These are phyloP conservation scores for Brachionus rubens DNA, from an alignment of 1,140 invertebrate genomes.

Conservation along the genomic window DNA sequence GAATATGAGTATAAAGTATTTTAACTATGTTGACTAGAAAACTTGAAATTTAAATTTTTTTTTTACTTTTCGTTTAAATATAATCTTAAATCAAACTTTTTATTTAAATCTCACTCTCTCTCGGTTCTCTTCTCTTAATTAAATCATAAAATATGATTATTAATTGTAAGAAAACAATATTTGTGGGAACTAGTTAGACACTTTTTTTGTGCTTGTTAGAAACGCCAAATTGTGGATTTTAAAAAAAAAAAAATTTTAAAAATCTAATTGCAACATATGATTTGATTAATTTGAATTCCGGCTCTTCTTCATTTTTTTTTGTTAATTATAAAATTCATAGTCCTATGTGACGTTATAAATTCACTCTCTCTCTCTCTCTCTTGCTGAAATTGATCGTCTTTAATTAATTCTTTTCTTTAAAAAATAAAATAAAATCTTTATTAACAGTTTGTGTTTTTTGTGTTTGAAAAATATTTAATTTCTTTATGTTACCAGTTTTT, in stretches of 20 bases:
- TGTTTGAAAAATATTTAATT: too few species aligned
- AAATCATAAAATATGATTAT: conserved; percentile 45
- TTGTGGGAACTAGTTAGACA: conserved; percentile 22
- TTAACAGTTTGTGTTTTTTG: too few species aligned
- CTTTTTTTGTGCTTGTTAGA: conserved; percentile 5
- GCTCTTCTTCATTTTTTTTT: neutral
- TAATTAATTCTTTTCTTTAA: neutral
- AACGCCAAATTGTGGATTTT: conserved; percentile 22
- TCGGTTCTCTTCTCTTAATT: conserved; percentile 21
- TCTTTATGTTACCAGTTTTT: too few species aligned
- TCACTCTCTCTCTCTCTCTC: too few species aligned
- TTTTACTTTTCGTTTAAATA: neutral
- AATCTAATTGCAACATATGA: conserved; percentile 10
- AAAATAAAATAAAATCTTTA: too few species aligned
- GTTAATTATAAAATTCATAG: conserved; percentile 19
- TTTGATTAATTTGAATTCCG: neutral
- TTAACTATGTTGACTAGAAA: conserved; percentile 42
- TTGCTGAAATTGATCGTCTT: neutral
- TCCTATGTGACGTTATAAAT: conserved; percentile 6
- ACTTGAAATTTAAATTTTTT: conserved; percentile 28
- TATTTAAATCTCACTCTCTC: too few species aligned
- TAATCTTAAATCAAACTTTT: conserved; percentile 44
- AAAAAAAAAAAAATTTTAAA: too few species aligned
- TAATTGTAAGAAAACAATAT: conserved; percentile 21
- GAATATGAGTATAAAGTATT: conserved; percentile 13